phyloP scores from a whole-genome alignment of 2,888 invertebrate genomes.

The Heteropelma amictum region DNA sequence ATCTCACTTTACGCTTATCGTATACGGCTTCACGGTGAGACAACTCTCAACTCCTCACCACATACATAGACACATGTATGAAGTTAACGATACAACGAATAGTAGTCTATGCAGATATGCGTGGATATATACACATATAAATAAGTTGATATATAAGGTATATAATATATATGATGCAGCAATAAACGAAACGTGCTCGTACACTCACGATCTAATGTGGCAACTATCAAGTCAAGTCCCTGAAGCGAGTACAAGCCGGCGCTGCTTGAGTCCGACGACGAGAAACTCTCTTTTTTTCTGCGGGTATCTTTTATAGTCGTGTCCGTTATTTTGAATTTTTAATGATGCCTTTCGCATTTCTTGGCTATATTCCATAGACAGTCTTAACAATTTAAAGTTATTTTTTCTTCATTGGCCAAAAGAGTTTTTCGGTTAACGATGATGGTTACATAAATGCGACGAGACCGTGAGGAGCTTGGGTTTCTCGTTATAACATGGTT shows the following conservation, averaged over 20 bases:
- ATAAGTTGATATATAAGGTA: background rate
- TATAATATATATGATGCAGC: constrained; percentile 19
- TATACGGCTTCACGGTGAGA: constrained; percentile 32
- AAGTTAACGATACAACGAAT: too few relatives aligned
- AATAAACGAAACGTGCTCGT: constrained; percentile 18
- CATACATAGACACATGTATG: constrained; percentile 41
- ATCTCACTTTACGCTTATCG: constrained; percentile 65
- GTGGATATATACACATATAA: background rate
- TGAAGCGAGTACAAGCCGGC: constrained; percentile 1
- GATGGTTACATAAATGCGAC: background rate
- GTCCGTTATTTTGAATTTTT: constrained; percentile 1
- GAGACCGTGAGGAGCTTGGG: too few relatives aligned
- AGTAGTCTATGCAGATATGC: too few relatives aligned
- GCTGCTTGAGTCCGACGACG: constrained; percentile 31
- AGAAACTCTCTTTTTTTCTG: constrained; percentile 14
- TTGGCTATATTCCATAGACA: background rate
- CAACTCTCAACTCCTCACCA: constrained; percentile 32
- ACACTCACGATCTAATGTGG: constrained; percentile 25
- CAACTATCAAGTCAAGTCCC: background rate
- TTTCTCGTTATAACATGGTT: too few relatives aligned
- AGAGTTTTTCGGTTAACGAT: background rate
- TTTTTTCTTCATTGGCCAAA: background rate
- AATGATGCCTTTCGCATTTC: background rate
- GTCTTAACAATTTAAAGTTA: background rate
- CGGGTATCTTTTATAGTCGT: constrained; percentile 40